Conservation (phyloP, 2,888 invertebrate species). For the Andrena marginata region DNA sequence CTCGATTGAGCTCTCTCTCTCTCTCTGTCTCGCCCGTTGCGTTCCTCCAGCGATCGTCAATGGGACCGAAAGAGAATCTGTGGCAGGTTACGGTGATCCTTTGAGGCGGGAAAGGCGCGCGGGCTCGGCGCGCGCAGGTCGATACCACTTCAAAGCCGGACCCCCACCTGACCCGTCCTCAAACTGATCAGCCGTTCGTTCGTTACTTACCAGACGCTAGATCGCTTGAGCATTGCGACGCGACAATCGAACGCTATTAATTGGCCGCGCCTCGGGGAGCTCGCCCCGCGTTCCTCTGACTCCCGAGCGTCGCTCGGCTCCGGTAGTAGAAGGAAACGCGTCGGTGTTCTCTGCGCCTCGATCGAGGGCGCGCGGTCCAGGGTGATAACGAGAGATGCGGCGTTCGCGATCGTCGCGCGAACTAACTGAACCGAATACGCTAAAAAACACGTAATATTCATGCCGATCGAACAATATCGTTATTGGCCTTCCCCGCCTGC, state of each 20-base stretch:
- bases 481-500: slow-evolving; percentile 49
- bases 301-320: too few species aligned
- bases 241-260: slow-evolving; percentile 38
- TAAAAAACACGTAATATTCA: slow-evolving; percentile 58
- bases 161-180: slow-evolving; percentile 2
- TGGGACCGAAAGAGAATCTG: slow-evolving; percentile 43
- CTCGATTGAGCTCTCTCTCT: not conserved
- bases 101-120: slow-evolving; percentile 14
- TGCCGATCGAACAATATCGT: slow-evolving; percentile 62
- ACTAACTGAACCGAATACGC: slow-evolving; percentile 40
- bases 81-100: slow-evolving; percentile 25
- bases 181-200: slow-evolving; percentile 35
- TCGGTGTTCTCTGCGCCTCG: slow-evolving; percentile 9
- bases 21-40: not conserved
- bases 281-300: not conserved
- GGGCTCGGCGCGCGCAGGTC: slow-evolving; percentile 3
- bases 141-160: slow-evolving; percentile 12
- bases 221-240: slow-evolving; percentile 50
- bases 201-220: slow-evolving; percentile 52
- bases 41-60: slow-evolving; percentile 39
- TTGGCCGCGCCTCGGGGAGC: slow-evolving; percentile 28
- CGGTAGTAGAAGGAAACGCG: not conserved
- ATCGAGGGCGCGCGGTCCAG: slow-evolving; percentile 20
- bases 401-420: slow-evolving; percentile 19
- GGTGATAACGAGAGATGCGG: slow-evolving; percentile 17